Evolutionary conservation across 2,113 vertebrate species (phyloP), one percentile per base, ranked within the genome.

Genomic region (Gymnorhina tibicen): DNA sequence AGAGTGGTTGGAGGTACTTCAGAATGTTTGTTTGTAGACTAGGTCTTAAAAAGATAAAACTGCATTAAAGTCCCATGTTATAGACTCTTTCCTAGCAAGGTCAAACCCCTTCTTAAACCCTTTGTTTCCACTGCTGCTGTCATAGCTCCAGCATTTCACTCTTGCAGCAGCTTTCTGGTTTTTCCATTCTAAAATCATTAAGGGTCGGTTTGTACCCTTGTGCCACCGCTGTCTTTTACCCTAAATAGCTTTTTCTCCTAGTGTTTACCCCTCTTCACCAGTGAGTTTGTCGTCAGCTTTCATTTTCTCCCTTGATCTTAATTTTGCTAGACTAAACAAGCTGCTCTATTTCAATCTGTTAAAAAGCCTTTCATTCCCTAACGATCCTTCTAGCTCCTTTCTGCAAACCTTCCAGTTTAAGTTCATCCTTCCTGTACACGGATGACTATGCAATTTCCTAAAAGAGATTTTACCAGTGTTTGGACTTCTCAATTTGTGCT

Each of bases 261-360:
- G 24, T 63, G 47, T 86, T 93, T 81, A 90, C 46, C 24, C 37
- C 53, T 72, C 41, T 87, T 85, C 60, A 82, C 17, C 22, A 59
- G 9, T 39, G 18, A 39, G 28, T 92, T 93, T 86, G 63, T 93
- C 1, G 0, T 68, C 58, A 79, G 70, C 58, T 82, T 64, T 85
- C 7, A 60, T 95, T 86, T 93, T 91, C 44, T 84, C 69, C 37
- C 62, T 91, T 6, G 0, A 59, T 94, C 52, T 74, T 84, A 49
- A 47, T 86, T 88, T 91, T 88, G 11, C 35, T 92, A 95, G 88
- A 90, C 92, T 96, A 88, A 97, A 94, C 92, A 96, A 85, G 62
- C 70, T 73, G 24, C 59, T 83, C 46, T 84, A 33, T 83, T 96
- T 84, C 81, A 88, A 88, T 62, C 63, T 95, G 64, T 69, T 80